These are phyloP conservation scores for Machimus atricapillus DNA, from an alignment of 2,888 invertebrate genomes.

Conservation along the genomic window DNA sequence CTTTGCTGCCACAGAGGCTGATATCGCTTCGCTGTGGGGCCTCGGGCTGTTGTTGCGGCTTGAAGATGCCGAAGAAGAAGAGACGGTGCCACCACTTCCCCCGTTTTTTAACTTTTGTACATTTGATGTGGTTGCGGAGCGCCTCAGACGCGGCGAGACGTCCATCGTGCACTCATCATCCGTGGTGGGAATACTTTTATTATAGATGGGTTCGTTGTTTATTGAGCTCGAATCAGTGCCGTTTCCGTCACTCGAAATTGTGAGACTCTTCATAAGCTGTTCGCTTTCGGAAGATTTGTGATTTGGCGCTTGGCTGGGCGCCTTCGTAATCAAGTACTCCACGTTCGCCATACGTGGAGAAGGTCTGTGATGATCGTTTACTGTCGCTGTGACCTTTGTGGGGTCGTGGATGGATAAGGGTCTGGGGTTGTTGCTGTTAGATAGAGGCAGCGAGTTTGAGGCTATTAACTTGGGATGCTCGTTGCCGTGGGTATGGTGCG, in stretches of 20 bases:
- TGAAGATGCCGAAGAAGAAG: conserved; percentile 63
- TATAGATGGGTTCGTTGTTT: conserved; percentile 60
- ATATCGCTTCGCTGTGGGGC: conserved; percentile 65
- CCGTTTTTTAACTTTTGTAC: conserved; percentile 51
- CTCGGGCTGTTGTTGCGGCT: conserved; percentile 70
- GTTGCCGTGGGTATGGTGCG: conserved; percentile 54
- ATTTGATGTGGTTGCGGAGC: conserved; percentile 49
- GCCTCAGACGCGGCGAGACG: conserved; percentile 46
- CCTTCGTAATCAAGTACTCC: conserved; percentile 61
- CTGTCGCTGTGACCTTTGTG: conserved; percentile 47
- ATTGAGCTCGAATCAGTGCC: conserved; percentile 63
- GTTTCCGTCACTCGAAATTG: conserved; percentile 45
- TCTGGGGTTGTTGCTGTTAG: conserved; percentile 42
- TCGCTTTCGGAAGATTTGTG: conserved; percentile 47
- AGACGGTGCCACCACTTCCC: conserved; percentile 58
- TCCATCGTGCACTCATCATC: conserved; percentile 43
- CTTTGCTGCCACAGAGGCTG: conserved; percentile 53
- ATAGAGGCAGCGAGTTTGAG: conserved; percentile 58
- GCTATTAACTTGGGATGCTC: conserved; percentile 59
- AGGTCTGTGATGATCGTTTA: conserved; percentile 59
- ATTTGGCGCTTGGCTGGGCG: conserved; percentile 28
- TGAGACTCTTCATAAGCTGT: conserved; percentile 45
- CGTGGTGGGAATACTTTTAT: conserved; percentile 46
- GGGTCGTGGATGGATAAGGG: conserved; percentile 50
- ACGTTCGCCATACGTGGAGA: conserved; percentile 62